These are phyloP conservation scores for Arenaria interpres DNA, from an alignment of 2,113 vertebrate species.

Conservation along the genomic window DNA sequence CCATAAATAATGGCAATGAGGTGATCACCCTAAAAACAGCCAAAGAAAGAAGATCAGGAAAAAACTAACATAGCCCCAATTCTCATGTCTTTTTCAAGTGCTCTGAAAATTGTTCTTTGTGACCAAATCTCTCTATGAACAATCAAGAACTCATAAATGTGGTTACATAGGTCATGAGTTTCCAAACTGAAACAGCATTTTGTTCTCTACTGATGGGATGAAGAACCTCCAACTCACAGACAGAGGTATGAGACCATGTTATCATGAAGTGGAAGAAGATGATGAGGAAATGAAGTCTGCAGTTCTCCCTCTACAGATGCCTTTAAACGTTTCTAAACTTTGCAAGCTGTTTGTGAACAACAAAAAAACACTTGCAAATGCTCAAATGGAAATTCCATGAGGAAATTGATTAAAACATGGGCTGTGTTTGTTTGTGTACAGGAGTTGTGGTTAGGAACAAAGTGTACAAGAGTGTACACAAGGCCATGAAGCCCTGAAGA, in stretches of 20 bases:
- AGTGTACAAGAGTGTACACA: background rate
- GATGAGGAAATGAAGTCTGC: background rate
- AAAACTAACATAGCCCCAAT: background rate
- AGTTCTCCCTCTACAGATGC: background rate
- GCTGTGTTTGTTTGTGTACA: background rate
- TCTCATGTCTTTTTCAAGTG: background rate
- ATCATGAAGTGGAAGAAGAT: background rate
- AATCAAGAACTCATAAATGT: background rate
- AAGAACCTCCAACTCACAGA: background rate
- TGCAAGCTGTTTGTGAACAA: background rate
- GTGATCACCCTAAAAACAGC: background rate
- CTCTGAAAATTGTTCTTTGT: background rate
- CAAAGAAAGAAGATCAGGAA: background rate
- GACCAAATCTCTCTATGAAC: background rate
- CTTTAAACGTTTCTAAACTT: background rate
- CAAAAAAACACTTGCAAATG: background rate
- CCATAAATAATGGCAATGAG: background rate
- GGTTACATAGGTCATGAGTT: background rate
- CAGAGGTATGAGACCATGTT: background rate
- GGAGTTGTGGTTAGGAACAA: background rate
- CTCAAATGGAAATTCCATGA: background rate
- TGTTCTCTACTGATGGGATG: background rate
- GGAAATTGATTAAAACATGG: accelerated
- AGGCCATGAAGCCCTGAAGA: background rate
- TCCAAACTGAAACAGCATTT: background rate